Conservation (phyloP, 2,797 vertebrate species). For the Trematomus bernacchii region DNA sequence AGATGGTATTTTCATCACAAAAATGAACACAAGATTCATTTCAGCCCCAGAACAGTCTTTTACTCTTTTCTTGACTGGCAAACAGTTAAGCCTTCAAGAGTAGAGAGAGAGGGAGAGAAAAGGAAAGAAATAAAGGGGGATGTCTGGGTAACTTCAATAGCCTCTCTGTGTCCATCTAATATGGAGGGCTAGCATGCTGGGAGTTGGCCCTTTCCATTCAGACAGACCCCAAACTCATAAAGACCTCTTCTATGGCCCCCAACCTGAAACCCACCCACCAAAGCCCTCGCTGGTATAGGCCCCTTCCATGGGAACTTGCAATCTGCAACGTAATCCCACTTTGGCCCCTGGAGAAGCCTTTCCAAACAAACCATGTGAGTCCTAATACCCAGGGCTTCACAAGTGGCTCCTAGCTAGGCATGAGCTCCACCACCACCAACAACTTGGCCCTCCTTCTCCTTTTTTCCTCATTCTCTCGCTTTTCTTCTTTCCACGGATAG, state of each 20-base stretch:
- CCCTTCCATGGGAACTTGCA: slow-evolving; percentile 85
- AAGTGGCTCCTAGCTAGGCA: slow-evolving; percentile 82
- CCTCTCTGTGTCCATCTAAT: slow-evolving; percentile 84
- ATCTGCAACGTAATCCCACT: slow-evolving; percentile 87
- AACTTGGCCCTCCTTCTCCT: slow-evolving; percentile 73
- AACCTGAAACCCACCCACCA: slow-evolving; percentile 82
- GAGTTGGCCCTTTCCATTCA: slow-evolving; percentile 85
- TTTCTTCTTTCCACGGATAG: slow-evolving; percentile 67
- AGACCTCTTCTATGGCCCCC: slow-evolving; percentile 83
- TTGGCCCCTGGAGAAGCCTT: slow-evolving; percentile 84
- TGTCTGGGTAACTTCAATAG: slow-evolving; percentile 83
- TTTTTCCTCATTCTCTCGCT: slow-evolving; percentile 64
- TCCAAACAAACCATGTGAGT: slow-evolving; percentile 85
- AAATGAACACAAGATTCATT: slow-evolving; percentile 60
- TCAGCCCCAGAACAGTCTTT: slow-evolving; percentile 57
- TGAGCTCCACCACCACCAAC: slow-evolving; percentile 71
- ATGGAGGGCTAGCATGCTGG: slow-evolving; percentile 85
- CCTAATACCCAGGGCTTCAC: slow-evolving; percentile 82
- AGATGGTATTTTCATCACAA: slow-evolving; percentile 59
- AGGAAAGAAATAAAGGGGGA: slow-evolving; percentile 76
- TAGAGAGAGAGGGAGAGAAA: slow-evolving; percentile 63
- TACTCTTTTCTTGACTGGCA: slow-evolving; percentile 62
- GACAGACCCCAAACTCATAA: slow-evolving; percentile 83
- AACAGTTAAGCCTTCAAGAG: slow-evolving; percentile 70
- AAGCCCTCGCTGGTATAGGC: slow-evolving; percentile 73